These are phyloP conservation scores for Calidris pygmaea DNA, from an alignment of 2,113 vertebrate genomes.

Conservation along the genomic window DNA sequence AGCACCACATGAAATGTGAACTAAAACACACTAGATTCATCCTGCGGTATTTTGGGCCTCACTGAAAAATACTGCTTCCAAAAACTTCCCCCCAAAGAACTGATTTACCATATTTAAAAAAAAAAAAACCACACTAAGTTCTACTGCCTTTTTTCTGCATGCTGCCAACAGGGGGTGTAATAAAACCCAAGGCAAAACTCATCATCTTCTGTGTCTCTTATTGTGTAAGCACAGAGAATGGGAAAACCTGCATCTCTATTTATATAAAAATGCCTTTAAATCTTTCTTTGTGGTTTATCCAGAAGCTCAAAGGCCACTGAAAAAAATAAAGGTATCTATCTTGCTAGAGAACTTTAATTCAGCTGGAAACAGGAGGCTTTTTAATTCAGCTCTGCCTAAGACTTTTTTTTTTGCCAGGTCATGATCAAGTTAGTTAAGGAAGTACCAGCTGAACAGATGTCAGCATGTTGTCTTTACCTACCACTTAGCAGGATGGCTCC, in stretches of 20 bases:
- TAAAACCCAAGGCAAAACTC: not conserved
- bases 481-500: not conserved
- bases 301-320: not conserved
- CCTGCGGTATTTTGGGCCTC: not conserved
- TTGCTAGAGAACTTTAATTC: not conserved
- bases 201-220: not conserved
- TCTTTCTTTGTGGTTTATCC: not conserved
- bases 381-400: not conserved
- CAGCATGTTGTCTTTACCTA: not conserved
- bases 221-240: not conserved
- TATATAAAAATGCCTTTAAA: not conserved
- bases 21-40: not conserved
- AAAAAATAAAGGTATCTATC: not conserved
- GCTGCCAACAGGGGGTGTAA: not conserved
- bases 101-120: not conserved
- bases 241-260: not conserved
- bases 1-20: not conserved
- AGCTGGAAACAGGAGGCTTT: not conserved
- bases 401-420: not conserved
- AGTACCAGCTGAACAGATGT: not conserved
- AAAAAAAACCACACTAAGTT: not conserved
- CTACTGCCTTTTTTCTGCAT: not conserved
- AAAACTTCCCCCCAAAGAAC: not conserved
- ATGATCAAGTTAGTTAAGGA: not conserved
- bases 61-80: not conserved